Conservation (phyloP, 2,888 invertebrate species). For the Drosophila prolongata region DNA sequence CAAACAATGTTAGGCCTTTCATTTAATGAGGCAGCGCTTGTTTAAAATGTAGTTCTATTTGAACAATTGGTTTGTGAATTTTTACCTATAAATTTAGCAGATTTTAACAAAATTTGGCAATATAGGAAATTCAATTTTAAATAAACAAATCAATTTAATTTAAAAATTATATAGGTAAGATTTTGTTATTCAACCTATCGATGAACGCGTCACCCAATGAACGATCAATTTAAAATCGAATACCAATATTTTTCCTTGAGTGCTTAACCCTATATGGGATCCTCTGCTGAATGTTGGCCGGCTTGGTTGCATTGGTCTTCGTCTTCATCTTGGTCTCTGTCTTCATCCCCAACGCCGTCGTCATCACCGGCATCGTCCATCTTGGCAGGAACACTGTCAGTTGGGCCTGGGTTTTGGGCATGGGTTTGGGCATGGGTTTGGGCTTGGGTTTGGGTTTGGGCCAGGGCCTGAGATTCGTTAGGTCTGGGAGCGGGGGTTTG, state of each 20-base stretch:
- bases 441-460: background rate
- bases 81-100: too few species aligned
- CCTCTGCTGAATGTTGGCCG: conserved; percentile 44
- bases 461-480: conserved; percentile 65
- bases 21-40: too few species aligned
- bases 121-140: too few species aligned
- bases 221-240: background rate
- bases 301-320: conserved; percentile 61
- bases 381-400: conserved; percentile 76
- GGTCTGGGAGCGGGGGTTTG: conserved; percentile 65
- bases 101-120: too few species aligned
- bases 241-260: conserved; percentile 3
- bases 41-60: too few species aligned
- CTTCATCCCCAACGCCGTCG: conserved; percentile 40
- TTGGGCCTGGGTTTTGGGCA: conserved; percentile 26
- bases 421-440: conserved; percentile 1
- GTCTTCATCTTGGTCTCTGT: conserved; percentile 9
- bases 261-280: conserved; percentile 15
- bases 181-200: background rate
- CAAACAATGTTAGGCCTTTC: too few species aligned
- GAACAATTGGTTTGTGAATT: too few species aligned
- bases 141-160: too few species aligned
- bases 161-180: too few species aligned
- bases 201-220: background rate
- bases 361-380: conserved; percentile 67